Conservation (phyloP, 2,797 vertebrate species). For the Pseudocheirus occidentalis region DNA sequence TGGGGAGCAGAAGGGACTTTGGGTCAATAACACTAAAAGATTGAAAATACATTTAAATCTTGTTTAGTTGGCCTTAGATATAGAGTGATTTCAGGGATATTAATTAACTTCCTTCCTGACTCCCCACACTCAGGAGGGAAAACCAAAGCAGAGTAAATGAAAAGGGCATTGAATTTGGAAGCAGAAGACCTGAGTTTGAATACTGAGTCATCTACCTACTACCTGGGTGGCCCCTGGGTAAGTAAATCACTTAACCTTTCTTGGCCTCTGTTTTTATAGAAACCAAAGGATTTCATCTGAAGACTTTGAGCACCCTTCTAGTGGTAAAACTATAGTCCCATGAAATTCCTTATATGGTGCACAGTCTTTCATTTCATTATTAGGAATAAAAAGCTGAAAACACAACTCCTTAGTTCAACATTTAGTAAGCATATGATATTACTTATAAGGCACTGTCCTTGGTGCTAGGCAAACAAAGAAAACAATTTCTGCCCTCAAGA, state of each 20-base stretch:
- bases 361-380: conserved; percentile 60
- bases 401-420: background rate
- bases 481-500: background rate
- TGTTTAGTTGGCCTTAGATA: background rate
- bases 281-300: background rate
- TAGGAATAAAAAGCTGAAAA: conserved; percentile 63
- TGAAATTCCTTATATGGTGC: conserved; percentile 60
- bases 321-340: background rate
- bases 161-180: background rate
- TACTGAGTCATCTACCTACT: background rate
- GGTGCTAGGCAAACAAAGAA: background rate
- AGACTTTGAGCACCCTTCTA: background rate
- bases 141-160: conserved; percentile 25
- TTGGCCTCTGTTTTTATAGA: conserved; percentile 36
- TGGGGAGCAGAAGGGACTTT: background rate
- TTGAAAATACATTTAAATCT: background rate
- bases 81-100: background rate
- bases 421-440: background rate
- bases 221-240: background rate
- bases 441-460: background rate
- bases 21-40: background rate
- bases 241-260: conserved; percentile 17
- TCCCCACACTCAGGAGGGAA: background rate
- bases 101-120: background rate
- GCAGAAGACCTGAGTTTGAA: conserved; percentile 8